A percentile compares a stretch with the other conserved stretches of the same genome.
These are phyloP conservation scores for Phenganax marumi DNA, from an alignment of 92 coral and sea anemone genomes.

Conservation along the genomic window DNA sequence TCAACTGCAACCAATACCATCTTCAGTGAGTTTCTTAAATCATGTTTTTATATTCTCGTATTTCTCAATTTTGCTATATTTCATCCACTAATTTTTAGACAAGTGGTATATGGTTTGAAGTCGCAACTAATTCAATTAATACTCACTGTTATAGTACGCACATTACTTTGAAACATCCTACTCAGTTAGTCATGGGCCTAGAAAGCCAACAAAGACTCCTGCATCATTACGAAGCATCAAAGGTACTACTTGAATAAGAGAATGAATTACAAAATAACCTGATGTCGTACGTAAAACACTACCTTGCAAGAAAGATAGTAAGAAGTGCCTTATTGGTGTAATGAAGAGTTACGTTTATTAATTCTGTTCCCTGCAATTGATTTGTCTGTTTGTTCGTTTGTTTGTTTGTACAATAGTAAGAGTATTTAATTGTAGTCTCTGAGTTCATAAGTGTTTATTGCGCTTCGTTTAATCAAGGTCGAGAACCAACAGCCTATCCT, in stretches of 20 bases:
- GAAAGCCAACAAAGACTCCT: conserved; percentile 65
- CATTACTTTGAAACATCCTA: conserved; percentile 92
- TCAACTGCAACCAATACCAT: conserved; percentile 90
- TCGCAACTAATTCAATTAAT: background rate
- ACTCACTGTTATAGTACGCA: conserved; percentile 57
- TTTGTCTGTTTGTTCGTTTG: too few relatives aligned
- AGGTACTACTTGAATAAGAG: conserved; percentile 53
- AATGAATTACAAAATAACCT: too few relatives aligned
- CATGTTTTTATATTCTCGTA: background rate
- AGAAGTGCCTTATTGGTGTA: too few relatives aligned
- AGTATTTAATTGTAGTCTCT: background rate
- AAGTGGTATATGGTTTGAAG: background rate
- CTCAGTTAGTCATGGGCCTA: conserved; percentile 25
- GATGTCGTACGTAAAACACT: too few relatives aligned
- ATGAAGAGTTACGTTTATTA: too few relatives aligned
- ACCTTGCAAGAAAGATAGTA: too few relatives aligned
- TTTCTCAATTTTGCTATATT: background rate
- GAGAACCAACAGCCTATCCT: conserved; percentile 92
- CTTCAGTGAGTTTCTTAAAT: conserved; percentile 63
- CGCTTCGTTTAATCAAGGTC: conserved; percentile 45
- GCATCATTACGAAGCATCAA: conserved; percentile 71
- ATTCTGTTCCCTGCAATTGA: too few relatives aligned
- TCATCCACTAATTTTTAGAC: background rate
- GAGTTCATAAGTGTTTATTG: background rate
- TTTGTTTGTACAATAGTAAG: too few relatives aligned